phyloP scores from a whole-genome alignment of 2,888 invertebrate genomes.

The Griposia aprilina region DNA sequence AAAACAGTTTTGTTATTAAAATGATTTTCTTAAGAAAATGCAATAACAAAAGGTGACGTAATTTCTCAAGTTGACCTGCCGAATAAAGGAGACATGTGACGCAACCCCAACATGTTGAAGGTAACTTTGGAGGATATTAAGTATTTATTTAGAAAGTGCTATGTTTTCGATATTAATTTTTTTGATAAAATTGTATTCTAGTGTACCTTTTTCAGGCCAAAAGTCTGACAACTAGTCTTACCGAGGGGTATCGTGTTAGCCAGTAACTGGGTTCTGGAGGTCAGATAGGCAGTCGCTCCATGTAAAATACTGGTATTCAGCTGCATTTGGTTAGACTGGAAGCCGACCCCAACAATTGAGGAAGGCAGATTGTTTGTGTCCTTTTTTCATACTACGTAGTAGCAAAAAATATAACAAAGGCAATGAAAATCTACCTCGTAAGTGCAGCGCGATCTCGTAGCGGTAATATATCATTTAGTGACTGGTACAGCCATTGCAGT shows the following conservation, averaged over 20 bases:
- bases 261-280: not conserved
- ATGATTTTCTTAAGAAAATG: slow-evolving; percentile 17
- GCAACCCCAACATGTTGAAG: slow-evolving; percentile 33
- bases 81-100: slow-evolving; percentile 9
- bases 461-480: not conserved
- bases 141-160: slow-evolving; percentile 10
- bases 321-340: not conserved
- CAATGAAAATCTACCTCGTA: not conserved
- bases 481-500: not conserved
- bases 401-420: not conserved
- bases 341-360: not conserved
- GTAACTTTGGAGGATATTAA: slow-evolving; percentile 33
- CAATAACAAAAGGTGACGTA: slow-evolving; percentile 1
- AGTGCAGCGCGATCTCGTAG: not conserved
- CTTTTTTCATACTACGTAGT: not conserved
- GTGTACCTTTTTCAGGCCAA: not conserved
- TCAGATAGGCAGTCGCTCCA: not conserved
- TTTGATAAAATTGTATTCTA: not conserved
- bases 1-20: slow-evolving; percentile 24
- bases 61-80: slow-evolving; percentile 36
- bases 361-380: not conserved
- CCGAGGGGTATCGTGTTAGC: not conserved
- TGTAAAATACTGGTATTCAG: not conserved
- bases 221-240: not conserved
- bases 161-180: not conserved